phyloP scores from a whole-genome alignment of 2,797 vertebrate species.

The Melanotaenia maccullochi region DNA sequence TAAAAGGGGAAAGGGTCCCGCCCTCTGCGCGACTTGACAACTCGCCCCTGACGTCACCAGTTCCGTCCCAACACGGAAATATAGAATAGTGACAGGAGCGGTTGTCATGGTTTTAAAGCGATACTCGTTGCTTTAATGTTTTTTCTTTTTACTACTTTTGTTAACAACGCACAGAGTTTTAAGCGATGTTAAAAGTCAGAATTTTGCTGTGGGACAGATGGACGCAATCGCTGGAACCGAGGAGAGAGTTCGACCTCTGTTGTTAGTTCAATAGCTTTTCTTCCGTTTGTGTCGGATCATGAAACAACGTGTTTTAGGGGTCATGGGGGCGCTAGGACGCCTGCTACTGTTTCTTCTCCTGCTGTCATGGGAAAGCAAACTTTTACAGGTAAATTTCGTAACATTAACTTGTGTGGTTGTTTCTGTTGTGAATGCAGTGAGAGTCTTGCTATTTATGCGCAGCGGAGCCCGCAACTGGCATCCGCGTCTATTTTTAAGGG shows the following conservation, averaged over 20 bases:
- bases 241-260: slow-evolving; percentile 66
- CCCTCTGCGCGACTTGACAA: slow-evolving; percentile 36
- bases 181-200: neutral
- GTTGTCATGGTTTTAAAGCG: slow-evolving; percentile 47
- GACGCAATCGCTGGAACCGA: slow-evolving; percentile 45
- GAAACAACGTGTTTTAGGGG: slow-evolving; percentile 40
- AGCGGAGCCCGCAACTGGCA: slow-evolving; percentile 28
- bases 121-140: neutral
- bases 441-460: slow-evolving; percentile 53
- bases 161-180: neutral
- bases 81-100: slow-evolving; percentile 29
- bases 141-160: neutral
- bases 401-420: neutral
- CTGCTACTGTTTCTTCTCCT: slow-evolving; percentile 66
- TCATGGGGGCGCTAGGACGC: slow-evolving; percentile 51
- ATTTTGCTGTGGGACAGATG: slow-evolving; percentile 31
- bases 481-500: slow-evolving; percentile 73
- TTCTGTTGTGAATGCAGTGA: slow-evolving; percentile 18
- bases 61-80: slow-evolving; percentile 84
- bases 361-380: slow-evolving; percentile 57
- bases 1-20: neutral
- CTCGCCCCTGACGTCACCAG: slow-evolving; percentile 55
- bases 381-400: slow-evolving; percentile 69
- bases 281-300: slow-evolving; percentile 43
- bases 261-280: slow-evolving; percentile 43